These are phyloP conservation scores for Aspidapion aeneum DNA, from an alignment of 2,888 invertebrate species.

Conservation along the genomic window DNA sequence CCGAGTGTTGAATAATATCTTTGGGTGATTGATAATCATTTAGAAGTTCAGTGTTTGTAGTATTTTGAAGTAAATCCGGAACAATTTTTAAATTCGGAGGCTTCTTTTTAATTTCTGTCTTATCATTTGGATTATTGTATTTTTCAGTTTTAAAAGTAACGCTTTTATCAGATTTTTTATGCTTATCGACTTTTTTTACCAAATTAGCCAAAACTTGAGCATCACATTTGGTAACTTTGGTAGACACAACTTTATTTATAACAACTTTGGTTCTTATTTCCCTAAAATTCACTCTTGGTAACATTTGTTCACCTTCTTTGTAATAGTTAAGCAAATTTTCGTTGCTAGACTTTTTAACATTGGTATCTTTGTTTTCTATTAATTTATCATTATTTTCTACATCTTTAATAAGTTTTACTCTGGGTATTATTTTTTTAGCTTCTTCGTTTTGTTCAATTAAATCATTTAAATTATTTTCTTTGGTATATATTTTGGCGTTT, in stretches of 20 bases:
- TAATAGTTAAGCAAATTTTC: not conserved
- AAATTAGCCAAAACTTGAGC: not conserved
- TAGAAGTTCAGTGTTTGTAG: not conserved
- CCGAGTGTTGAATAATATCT: not conserved
- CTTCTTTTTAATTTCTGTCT: not conserved
- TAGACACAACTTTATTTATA: not conserved
- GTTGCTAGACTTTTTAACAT: not conserved
- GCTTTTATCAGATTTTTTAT: not conserved
- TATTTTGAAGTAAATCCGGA: not conserved
- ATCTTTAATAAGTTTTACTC: not conserved
- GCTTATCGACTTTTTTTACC: not conserved
- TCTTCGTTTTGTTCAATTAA: not conserved
- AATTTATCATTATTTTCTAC: not conserved
- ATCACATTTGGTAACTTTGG: not conserved
- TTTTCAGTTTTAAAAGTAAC: not conserved
- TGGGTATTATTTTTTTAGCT: not conserved
- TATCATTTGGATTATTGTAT: not conserved
- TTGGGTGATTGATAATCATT: conserved; percentile 13
- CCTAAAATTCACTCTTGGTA: not conserved
- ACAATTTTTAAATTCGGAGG: not conserved
- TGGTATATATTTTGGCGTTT: not conserved
- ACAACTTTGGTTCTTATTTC: not conserved
- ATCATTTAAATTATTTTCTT: not conserved
- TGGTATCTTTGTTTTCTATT: not conserved
- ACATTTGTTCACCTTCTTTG: not conserved